Evolutionary conservation across 64 coral and sea anemone genomes (phyloP).

Genomic region (Acropora tenuis): DNA sequence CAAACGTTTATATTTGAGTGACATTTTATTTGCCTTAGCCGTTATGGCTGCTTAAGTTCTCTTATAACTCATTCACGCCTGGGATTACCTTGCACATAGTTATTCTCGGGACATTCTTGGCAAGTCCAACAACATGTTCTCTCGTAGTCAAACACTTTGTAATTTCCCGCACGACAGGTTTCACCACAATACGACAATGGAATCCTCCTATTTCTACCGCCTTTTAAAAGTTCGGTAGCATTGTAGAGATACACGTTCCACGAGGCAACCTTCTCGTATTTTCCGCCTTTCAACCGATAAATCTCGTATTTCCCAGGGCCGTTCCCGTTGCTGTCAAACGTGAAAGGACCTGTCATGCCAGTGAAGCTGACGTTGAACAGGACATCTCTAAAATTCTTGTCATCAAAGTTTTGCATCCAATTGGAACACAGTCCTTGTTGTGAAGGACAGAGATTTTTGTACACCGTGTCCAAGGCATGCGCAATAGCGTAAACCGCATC

Average conservation of each 20-base stretch:
- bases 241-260: conserved; percentile 46
- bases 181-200: conserved; percentile 23
- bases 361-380: conserved; percentile 74
- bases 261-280: conserved; percentile 53
- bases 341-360: conserved; percentile 60
- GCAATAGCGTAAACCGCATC: conserved; percentile 93
- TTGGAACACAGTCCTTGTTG: conserved; percentile 67
- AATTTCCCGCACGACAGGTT: conserved; percentile 14
- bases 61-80: too few species aligned
- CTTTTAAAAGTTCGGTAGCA: conserved; percentile 5
- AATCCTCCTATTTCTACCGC: background rate
- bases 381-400: conserved; percentile 35
- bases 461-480: conserved; percentile 73
- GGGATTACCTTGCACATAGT: conserved; percentile 60
- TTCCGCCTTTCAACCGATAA: conserved; percentile 56
- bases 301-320: conserved; percentile 74
- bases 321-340: conserved; percentile 77
- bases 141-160: conserved; percentile 28
- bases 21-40: too few species aligned
- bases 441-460: conserved; percentile 65
- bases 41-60: too few species aligned
- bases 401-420: conserved; percentile 21
- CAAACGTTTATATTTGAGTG: too few species aligned
- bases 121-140: conserved; percentile 73
- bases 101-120: conserved; percentile 19